Percentiles rank a stretch among this genome's conserved stretches.
These are phyloP conservation scores for Pantelozetes paolii DNA, from an alignment of 2,888 invertebrate genomes.

Conservation along the genomic window DNA sequence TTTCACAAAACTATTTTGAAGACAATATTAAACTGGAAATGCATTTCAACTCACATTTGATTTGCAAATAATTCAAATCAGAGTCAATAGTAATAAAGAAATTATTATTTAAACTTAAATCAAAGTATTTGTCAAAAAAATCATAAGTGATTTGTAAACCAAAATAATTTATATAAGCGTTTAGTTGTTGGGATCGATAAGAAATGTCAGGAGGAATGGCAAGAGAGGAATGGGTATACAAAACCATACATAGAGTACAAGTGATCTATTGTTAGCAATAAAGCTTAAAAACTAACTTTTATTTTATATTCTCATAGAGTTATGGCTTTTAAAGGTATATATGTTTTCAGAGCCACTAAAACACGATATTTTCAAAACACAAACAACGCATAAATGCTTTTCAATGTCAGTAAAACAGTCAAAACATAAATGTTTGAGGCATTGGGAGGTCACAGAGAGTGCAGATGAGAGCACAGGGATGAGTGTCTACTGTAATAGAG, in stretches of 20 bases:
- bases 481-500: not conserved
- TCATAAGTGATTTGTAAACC: too few relatives aligned
- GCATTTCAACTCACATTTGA: too few relatives aligned
- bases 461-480: not conserved
- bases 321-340: not conserved
- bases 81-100: too few relatives aligned
- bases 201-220: too few relatives aligned
- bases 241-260: not conserved
- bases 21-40: too few relatives aligned
- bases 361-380: not conserved
- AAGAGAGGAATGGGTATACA: not conserved
- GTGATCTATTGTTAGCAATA: conserved; percentile 7
- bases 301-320: too few relatives aligned
- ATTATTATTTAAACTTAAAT: too few relatives aligned
- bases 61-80: too few relatives aligned
- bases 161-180: too few relatives aligned
- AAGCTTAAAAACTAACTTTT: not conserved
- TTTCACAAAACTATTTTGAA: too few relatives aligned
- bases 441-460: not conserved
- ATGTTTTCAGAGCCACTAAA: not conserved
- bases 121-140: too few relatives aligned
- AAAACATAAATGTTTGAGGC: not conserved
- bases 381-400: not conserved
- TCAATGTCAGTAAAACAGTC: not conserved
- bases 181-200: too few relatives aligned